These are phyloP conservation scores for Budorcas taxicolor DNA, from an alignment of 2,113 vertebrate species.

Conservation along the genomic window DNA sequence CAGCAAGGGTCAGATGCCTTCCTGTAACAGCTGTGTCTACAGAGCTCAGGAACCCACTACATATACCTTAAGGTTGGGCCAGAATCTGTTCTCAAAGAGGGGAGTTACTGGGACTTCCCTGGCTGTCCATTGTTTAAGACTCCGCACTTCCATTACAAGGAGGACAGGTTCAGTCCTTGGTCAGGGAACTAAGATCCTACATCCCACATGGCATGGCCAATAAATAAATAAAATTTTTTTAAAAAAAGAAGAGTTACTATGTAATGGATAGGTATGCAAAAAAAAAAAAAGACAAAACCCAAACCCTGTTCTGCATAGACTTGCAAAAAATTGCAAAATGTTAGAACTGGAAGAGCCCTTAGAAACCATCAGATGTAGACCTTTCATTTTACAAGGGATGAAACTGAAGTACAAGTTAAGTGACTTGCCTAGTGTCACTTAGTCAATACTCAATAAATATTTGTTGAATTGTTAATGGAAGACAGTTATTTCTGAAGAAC, in stretches of 20 bases:
- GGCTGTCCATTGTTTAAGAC: not conserved
- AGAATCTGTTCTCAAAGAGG: not conserved
- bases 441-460: not conserved
- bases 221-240: not conserved
- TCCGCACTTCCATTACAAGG: not conserved
- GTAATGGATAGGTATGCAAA: not conserved
- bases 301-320: not conserved
- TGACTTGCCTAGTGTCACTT: not conserved
- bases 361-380: not conserved
- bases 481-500: constrained; percentile 21
- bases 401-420: not conserved
- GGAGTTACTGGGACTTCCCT: not conserved
- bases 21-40: not conserved
- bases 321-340: not conserved
- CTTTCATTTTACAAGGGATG: not conserved
- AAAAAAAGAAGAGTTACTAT: not conserved
- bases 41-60: not conserved
- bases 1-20: not conserved
- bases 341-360: not conserved
- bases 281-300: not conserved
- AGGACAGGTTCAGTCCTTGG: not conserved
- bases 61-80: not conserved
- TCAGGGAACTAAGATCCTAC: not conserved
- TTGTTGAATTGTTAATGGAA: constrained; percentile 21
- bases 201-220: not conserved